A percentile compares a stretch with the other conserved stretches of the same genome.
Evolutionary conservation across 2,797 vertebrate genomes (phyloP).

Genomic region (Spinibarbus caldwelli): DNA sequence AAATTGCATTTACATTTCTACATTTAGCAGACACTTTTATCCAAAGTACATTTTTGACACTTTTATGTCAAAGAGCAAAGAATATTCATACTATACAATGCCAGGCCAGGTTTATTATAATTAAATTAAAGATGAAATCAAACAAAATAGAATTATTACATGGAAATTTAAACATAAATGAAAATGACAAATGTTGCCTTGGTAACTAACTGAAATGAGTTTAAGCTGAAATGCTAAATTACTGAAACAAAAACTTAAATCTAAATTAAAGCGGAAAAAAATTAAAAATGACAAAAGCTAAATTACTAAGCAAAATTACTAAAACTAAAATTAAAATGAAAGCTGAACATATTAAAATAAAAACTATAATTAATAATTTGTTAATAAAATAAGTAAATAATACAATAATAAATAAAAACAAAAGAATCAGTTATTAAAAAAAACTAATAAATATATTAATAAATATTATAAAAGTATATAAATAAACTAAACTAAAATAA

Average conservation of each 20-base stretch:
- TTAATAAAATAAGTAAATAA: background rate
- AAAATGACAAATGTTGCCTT: background rate
- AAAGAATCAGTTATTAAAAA: accelerated
- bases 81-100: background rate
- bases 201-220: background rate
- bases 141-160: background rate
- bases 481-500: too few relatives aligned
- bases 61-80: background rate
- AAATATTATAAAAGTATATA: too few relatives aligned
- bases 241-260: background rate
- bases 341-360: too few relatives aligned
- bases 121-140: background rate
- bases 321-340: background rate
- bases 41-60: too few relatives aligned
- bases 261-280: too few relatives aligned
- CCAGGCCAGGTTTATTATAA: background rate
- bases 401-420: too few relatives aligned
- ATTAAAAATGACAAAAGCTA: background rate
- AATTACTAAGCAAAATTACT: background rate
- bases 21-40: background rate
- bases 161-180: background rate
- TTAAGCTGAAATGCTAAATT: background rate
- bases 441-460: background rate
- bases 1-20: background rate
- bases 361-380: too few relatives aligned